Percentiles rank a stretch among this genome's conserved stretches.
These are phyloP conservation scores for Dione juno DNA, from an alignment of 2,888 invertebrate species.

Conservation along the genomic window DNA sequence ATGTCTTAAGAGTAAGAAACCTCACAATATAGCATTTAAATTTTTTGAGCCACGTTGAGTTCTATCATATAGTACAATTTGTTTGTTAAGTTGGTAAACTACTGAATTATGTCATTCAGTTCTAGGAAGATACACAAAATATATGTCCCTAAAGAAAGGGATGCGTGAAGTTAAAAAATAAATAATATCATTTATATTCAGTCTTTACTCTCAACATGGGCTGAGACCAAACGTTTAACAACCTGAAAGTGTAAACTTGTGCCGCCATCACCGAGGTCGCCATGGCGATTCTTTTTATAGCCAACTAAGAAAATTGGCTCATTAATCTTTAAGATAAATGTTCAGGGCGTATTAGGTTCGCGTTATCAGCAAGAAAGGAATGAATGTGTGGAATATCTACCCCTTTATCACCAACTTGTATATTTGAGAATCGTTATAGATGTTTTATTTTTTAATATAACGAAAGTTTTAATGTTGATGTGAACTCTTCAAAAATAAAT, in stretches of 20 bases:
- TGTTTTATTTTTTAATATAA: not conserved
- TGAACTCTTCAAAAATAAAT: not conserved
- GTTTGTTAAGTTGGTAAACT: no score
- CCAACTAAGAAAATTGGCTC: slow-evolving; percentile 84
- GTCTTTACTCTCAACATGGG: not conserved
- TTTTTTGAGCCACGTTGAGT: no score
- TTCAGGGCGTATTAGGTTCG: slow-evolving; percentile 80
- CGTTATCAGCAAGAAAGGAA: slow-evolving; percentile 79
- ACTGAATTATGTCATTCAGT: no score
- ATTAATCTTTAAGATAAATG: slow-evolving; percentile 84
- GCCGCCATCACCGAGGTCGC: slow-evolving; percentile 38
- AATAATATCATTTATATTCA: not conserved
- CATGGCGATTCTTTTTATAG: slow-evolving; percentile 68
- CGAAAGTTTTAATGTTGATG: no score
- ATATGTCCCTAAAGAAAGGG: no score
- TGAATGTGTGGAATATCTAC: slow-evolving; percentile 68
- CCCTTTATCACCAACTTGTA: slow-evolving; percentile 36
- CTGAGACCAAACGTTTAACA: not conserved
- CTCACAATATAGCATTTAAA: no score
- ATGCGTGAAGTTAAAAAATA: not conserved
- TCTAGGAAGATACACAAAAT: no score
- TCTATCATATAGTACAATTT: no score
- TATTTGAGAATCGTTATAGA: slow-evolving; percentile 24
- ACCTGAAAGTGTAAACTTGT: slow-evolving; percentile 23
- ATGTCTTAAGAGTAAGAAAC: not conserved